Evolutionary conservation across 2,888 invertebrate species (phyloP).

Genomic region (Leptinotarsa rubiginosa): DNA sequence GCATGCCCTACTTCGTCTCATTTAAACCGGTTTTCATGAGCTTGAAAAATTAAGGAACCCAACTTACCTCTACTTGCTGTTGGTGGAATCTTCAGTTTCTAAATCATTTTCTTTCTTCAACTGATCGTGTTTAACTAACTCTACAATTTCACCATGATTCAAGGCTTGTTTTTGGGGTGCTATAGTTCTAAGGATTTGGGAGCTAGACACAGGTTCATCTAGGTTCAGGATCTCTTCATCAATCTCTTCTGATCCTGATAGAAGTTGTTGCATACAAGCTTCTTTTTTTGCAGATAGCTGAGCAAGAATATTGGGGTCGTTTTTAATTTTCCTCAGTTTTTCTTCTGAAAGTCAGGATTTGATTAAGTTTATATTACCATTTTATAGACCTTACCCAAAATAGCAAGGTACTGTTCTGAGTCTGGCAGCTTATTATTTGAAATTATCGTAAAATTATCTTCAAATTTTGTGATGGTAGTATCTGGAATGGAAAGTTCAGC

Average conservation of each 20-base stretch:
- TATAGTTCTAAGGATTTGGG: conserved; percentile 65
- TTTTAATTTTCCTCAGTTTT: conserved; percentile 67
- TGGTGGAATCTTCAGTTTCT: conserved; percentile 21
- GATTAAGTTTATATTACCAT: not conserved
- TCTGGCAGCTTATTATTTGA: conserved; percentile 56
- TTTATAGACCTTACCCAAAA: conserved; percentile 54
- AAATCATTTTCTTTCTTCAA: conserved; percentile 54
- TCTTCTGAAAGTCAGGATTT: conserved; percentile 62
- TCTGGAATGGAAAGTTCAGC: conserved; percentile 44
- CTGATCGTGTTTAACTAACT: conserved; percentile 70
- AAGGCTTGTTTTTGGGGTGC: conserved; percentile 68
- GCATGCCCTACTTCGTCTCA: too few relatives aligned
- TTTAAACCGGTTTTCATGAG: not conserved
- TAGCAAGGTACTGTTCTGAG: conserved; percentile 58
- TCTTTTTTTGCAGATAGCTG: conserved; percentile 68
- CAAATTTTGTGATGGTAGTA: conserved; percentile 55
- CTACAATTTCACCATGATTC: conserved; percentile 68
- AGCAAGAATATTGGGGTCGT: conserved; percentile 66
- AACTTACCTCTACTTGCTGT: conserved; percentile 25
- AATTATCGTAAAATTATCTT: conserved; percentile 59
- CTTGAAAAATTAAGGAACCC: not conserved
- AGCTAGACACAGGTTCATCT: conserved; percentile 65
- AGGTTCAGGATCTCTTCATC: conserved; percentile 59
- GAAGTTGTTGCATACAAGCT: conserved; percentile 67
- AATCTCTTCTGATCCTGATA: conserved; percentile 49